Evolutionary conservation across 1,140 invertebrate species (phyloP).

Genomic region (Tetragonula clypearis): DNA sequence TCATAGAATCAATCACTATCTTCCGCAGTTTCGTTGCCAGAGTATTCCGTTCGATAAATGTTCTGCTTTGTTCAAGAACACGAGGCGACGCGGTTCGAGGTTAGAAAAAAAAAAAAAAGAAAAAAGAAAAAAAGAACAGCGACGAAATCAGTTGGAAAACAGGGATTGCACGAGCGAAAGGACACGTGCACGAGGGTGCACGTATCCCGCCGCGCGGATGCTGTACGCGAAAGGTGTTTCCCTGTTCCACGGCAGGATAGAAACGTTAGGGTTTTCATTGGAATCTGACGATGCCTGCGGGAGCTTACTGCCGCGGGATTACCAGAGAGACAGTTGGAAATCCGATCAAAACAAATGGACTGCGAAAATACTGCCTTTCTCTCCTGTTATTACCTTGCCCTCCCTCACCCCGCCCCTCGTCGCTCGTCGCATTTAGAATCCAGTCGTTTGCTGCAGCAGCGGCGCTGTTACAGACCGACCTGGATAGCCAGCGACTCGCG

Average conservation of each 20-base stretch:
- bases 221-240: constrained; percentile 33
- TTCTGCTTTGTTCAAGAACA: too few species aligned
- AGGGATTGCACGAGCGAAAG: background rate
- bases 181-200: constrained; percentile 17
- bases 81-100: background rate
- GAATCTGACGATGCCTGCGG: constrained; percentile 75
- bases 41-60: too few species aligned
- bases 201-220: constrained; percentile 10
- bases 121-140: background rate
- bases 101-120: background rate
- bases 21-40: too few species aligned
- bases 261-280: constrained; percentile 78
- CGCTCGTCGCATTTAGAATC: background rate
- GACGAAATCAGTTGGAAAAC: background rate
- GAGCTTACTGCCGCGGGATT: constrained; percentile 75
- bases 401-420: background rate
- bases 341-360: constrained; percentile 82
- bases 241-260: constrained; percentile 38
- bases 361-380: constrained; percentile 73
- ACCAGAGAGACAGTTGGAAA: constrained; percentile 79
- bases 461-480: constrained; percentile 47
- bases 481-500: constrained; percentile 39
- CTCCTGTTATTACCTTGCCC: background rate
- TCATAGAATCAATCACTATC: too few species aligned
- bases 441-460: constrained; percentile 25